phyloP scores from a whole-genome alignment of 2,797 vertebrate genomes.

The Enteromius fasciolatus region DNA sequence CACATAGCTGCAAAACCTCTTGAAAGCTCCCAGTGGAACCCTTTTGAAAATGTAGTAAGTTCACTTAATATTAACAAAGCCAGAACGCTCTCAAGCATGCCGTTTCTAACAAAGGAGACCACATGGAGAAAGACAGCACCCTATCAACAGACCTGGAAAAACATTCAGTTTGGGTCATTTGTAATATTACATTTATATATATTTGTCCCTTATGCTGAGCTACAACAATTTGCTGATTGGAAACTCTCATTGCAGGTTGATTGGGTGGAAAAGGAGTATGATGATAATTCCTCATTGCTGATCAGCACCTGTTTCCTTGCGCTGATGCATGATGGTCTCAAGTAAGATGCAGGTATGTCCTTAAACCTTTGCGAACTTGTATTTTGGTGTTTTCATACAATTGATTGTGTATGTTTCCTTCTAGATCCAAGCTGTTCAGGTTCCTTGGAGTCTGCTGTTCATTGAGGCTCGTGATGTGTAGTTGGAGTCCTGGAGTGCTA shows the following conservation, averaged over 20 bases:
- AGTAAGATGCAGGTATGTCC: slow-evolving; percentile 23
- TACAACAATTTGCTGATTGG: slow-evolving; percentile 59
- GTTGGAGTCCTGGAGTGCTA: neutral
- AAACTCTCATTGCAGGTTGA: slow-evolving; percentile 78
- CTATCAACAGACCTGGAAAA: slow-evolving; percentile 69
- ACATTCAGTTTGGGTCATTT: slow-evolving; percentile 62
- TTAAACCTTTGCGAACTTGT: too few species aligned
- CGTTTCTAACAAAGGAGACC: slow-evolving; percentile 73
- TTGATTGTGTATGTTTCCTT: neutral
- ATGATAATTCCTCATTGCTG: slow-evolving; percentile 10
- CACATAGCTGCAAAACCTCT: slow-evolving; percentile 39
- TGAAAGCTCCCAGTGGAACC: slow-evolving; percentile 43
- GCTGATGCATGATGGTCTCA: neutral
- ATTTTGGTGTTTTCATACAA: neutral
- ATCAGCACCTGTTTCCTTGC: slow-evolving; percentile 46
- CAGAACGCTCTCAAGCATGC: slow-evolving; percentile 72
- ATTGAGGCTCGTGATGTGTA: neutral
- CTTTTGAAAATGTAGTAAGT: slow-evolving; percentile 43
- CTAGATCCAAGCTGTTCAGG: neutral
- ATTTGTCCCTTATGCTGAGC: slow-evolving; percentile 16
- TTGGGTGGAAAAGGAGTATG: neutral
- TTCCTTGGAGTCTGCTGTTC: neutral
- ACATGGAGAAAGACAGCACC: slow-evolving; percentile 67
- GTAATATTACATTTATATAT: slow-evolving; percentile 34
- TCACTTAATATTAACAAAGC: slow-evolving; percentile 42